These are phyloP conservation scores for Cotesia congregata DNA, from an alignment of 2,888 invertebrate species.

Conservation along the genomic window DNA sequence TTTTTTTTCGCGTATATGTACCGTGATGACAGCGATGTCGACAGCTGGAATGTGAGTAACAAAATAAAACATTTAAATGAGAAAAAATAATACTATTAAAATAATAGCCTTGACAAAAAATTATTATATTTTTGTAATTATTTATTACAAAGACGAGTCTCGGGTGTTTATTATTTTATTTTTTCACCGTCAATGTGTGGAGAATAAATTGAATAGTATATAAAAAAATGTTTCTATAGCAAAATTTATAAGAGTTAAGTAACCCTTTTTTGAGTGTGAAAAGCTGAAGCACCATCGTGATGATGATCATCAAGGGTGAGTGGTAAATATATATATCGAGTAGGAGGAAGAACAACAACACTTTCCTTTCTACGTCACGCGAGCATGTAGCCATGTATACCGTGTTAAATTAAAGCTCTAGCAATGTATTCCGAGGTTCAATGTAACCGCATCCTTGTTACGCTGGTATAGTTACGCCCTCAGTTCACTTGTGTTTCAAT, in stretches of 20 bases:
- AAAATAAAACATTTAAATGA: slow-evolving; percentile 24
- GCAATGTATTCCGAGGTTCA: neutral
- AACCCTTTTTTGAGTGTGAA: no score
- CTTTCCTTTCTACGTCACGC: neutral
- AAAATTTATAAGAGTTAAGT: no score
- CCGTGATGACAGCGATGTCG: neutral
- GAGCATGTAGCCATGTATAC: neutral
- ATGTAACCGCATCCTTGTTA: neutral
- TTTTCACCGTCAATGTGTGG: neutral
- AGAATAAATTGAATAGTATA: neutral
- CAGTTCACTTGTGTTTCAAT: neutral
- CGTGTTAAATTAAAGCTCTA: neutral
- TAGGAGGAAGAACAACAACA: neutral
- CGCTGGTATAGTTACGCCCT: neutral
- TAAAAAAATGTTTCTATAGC: no score
- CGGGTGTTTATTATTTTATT: neutral
- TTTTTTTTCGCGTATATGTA: neutral
- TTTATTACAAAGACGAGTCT: neutral
- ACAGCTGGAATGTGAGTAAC: slow-evolving; percentile 4
- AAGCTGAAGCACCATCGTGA: no score
- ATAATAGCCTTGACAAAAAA: neutral
- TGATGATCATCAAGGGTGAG: neutral
- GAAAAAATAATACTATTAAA: slow-evolving; percentile 1
- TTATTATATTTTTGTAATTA: slow-evolving; percentile 2
- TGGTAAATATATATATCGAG: neutral